Evolutionary conservation across 2,888 invertebrate species (phyloP).

Genomic region (Melanostoma scalare): DNA sequence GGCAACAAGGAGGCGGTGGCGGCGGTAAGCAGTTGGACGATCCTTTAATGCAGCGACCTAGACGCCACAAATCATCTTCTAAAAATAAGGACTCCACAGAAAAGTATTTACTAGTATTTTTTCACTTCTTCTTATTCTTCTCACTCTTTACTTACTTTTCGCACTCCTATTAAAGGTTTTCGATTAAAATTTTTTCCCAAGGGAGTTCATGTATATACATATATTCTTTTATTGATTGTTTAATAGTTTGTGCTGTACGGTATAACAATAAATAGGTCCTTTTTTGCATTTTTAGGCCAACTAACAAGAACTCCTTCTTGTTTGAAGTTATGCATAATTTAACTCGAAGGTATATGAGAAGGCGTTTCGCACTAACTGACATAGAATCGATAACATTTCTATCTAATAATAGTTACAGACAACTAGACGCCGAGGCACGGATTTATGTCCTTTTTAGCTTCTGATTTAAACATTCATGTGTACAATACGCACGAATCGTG

Average conservation of each 20-base stretch:
- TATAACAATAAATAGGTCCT: background rate
- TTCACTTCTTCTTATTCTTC: conserved; percentile 2
- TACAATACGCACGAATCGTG: conserved; percentile 44
- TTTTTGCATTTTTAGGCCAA: conserved; percentile 6
- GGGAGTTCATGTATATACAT: background rate
- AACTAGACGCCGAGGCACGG: conserved; percentile 58
- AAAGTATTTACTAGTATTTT: conserved; percentile 50
- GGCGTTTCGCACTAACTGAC: conserved; percentile 58
- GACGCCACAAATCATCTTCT: conserved; percentile 75
- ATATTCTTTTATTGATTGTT: background rate
- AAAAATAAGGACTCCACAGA: conserved; percentile 74
- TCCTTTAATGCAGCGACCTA: conserved; percentile 81
- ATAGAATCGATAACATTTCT: conserved; percentile 64
- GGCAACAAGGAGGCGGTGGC: conserved; percentile 71
- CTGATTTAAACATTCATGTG: conserved; percentile 38
- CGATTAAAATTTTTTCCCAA: background rate
- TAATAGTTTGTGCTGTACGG: background rate
- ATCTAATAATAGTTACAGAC: conserved; percentile 71
- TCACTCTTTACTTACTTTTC: background rate
- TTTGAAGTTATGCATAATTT: conserved; percentile 55
- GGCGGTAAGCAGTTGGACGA: conserved; percentile 77
- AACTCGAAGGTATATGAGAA: conserved; percentile 20
- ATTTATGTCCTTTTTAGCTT: conserved; percentile 63
- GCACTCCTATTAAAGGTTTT: background rate
- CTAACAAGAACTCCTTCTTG: conserved; percentile 9